Evolutionary conservation across 2,797 vertebrate species (phyloP).

Genomic region (Sciurus carolinensis): DNA sequence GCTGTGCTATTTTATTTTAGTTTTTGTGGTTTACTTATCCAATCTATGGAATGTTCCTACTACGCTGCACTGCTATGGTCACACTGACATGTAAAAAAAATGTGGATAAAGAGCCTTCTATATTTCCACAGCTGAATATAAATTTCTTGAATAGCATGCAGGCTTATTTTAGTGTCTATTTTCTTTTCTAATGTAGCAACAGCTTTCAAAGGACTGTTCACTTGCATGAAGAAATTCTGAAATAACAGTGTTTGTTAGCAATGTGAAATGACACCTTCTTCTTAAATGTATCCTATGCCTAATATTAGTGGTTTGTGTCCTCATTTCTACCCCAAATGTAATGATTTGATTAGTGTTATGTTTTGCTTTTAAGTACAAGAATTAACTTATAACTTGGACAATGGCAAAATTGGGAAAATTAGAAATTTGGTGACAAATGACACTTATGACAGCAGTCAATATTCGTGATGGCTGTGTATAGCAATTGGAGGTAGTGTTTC

Average conservation of each 20-base stretch:
- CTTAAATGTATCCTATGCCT: neutral
- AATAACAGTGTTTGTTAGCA: conserved; percentile 34
- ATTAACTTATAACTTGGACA: neutral
- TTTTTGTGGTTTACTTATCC: neutral
- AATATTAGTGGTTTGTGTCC: neutral
- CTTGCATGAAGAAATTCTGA: conserved; percentile 43
- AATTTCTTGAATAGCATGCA: conserved; percentile 5
- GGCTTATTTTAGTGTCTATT: conserved; percentile 23
- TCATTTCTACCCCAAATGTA: conserved; percentile 41
- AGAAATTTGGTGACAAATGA: conserved; percentile 35
- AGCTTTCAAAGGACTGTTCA: conserved; percentile 48
- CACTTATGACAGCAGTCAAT: neutral
- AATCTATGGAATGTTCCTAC: neutral
- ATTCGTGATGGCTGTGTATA: neutral
- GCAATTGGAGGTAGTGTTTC: neutral
- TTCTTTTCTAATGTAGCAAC: conserved; percentile 31
- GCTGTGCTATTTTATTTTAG: neutral
- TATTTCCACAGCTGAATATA: conserved; percentile 15
- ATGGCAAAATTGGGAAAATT: neutral
- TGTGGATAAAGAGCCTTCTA: neutral
- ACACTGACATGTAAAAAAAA: conserved; percentile 20
- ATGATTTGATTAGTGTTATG: conserved; percentile 3
- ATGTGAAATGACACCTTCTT: conserved; percentile 45
- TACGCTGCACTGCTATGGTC: neutral
- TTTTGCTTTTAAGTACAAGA: neutral